Base-by-base conservation (phyloP, 2,113 vertebrate species). In the Planiliza haematocheilus region DNA sequence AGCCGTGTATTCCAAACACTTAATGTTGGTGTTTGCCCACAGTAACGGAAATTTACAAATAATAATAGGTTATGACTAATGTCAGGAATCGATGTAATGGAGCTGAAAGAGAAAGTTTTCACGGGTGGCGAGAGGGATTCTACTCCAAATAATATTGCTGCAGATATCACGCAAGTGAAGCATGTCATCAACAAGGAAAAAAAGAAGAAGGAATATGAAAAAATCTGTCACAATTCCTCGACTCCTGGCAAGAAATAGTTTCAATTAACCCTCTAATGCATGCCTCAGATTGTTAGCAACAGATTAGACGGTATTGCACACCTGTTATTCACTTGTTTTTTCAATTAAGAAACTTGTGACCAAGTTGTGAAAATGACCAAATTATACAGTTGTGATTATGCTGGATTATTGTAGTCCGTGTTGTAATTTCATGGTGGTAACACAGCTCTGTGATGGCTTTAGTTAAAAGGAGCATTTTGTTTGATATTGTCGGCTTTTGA, bases 21-120 rank as follows among this genome's bases (percentile, higher is more conserved):
- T 21, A 68, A 24, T 56, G 42, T 9, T 56, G 6, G n/a, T 10
- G 18, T 68, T 60, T 53, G 20, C 39, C 59, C 48, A 42, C 10
- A 65, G 38, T 18, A 37, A 30, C 37, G 43, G 8, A 74, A 65
- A 64, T 57, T 16, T 18, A 20, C 20, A 49, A 64, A 34, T 41
- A 30, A 73, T 48, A 38, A 53, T 38, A 53, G 17, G 49, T 30
- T 39, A 46, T 20, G 42, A 21, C 7, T 36, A 21, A 70, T 37
- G 43, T 17, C 7, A 43, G 21, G 18, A 61, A 34, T 21, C 1
- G 5, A 20, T 56, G 59, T 56, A 41, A 30, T 74, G 51, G 16
- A 41, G 34, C 43, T 30, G 24, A 30, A 30, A 30, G 24, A 49
- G 6, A 64, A 49, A 53, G 10, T 55, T 17, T 46, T 37, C 3